A percentile compares a stretch with the other conserved stretches of the same genome.
These are phyloP conservation scores for Manis javanica DNA, from an alignment of 2,797 vertebrate species.

Conservation along the genomic window DNA sequence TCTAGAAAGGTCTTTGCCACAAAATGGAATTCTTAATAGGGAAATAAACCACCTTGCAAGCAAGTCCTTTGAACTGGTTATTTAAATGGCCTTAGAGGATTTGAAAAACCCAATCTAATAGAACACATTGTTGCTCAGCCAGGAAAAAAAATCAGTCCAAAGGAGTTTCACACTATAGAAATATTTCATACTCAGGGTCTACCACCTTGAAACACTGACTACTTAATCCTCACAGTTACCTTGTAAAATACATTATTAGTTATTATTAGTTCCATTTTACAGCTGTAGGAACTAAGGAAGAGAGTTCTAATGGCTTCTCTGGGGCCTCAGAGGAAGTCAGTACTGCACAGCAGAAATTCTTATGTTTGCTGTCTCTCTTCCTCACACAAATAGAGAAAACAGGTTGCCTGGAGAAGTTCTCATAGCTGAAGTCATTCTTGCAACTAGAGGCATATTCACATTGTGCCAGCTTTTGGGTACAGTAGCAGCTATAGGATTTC, in stretches of 20 bases:
- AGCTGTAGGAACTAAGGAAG: conserved; percentile 67
- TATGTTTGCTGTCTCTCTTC: conserved; percentile 34
- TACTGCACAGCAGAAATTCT: conserved; percentile 27
- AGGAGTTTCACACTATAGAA: neutral
- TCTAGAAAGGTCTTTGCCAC: conserved; percentile 39
- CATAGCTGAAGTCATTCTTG: conserved; percentile 34
- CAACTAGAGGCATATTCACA: neutral
- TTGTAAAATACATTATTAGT: conserved; percentile 66
- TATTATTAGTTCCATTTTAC: conserved; percentile 71
- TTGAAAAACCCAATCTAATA: conserved; percentile 53
- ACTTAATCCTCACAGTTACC: conserved; percentile 38
- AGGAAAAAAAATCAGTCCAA: neutral
- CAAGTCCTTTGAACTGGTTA: conserved; percentile 1
- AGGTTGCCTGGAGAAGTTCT: conserved; percentile 61
- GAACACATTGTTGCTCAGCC: conserved; percentile 2
- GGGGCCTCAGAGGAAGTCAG: conserved; percentile 72
- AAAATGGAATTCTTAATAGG: conserved; percentile 39
- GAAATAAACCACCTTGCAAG: conserved; percentile 23
- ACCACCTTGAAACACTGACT: conserved; percentile 29
- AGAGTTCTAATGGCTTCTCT: conserved; percentile 67
- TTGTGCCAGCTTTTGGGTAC: neutral
- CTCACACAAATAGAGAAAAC: conserved; percentile 65
- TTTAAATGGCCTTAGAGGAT: conserved; percentile 46
- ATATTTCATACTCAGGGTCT: neutral
- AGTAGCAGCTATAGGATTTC: conserved; percentile 13